Conservation (phyloP, 1,140 invertebrate genomes). For the Sesamia nonagrioides region DNA sequence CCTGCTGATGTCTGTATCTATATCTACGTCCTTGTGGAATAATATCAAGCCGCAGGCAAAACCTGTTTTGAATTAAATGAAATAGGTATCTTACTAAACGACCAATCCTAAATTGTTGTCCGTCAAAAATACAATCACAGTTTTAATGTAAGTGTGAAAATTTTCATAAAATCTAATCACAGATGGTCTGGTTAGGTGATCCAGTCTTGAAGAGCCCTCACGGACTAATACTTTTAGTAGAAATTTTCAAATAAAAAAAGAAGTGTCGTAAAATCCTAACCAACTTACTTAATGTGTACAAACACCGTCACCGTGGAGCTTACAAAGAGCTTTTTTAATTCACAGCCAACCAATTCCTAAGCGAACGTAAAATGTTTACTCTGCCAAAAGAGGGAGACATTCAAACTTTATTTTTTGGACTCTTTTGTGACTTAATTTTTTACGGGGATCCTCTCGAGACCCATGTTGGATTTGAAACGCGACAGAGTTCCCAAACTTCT, state of each 20-base stretch:
- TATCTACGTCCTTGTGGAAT: no score
- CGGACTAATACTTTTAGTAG: no score
- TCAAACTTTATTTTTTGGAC: constrained; percentile 78
- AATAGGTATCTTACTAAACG: no score
- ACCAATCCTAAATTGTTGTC: no score
- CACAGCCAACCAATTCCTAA: constrained; percentile 64
- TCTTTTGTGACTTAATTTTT: constrained; percentile 84
- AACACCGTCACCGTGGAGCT: constrained; percentile 41
- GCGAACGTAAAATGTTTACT: constrained; percentile 84
- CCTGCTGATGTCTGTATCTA: no score
- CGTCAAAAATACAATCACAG: no score
- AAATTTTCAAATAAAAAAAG: background rate
- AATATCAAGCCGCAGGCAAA: no score
- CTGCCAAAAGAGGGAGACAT: constrained; percentile 71
- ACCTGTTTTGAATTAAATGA: no score
- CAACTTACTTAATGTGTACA: constrained; percentile 50
- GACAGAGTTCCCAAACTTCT: constrained; percentile 78
- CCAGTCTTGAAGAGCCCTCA: no score
- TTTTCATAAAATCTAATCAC: no score
- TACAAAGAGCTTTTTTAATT: constrained; percentile 69
- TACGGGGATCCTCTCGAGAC: constrained; percentile 74
- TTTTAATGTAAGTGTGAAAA: no score
- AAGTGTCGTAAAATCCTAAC: background rate
- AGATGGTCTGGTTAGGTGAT: no score
- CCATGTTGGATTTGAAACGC: constrained; percentile 80